Conservation (phyloP, 1,140 invertebrate species). For the Heliconius congener region DNA sequence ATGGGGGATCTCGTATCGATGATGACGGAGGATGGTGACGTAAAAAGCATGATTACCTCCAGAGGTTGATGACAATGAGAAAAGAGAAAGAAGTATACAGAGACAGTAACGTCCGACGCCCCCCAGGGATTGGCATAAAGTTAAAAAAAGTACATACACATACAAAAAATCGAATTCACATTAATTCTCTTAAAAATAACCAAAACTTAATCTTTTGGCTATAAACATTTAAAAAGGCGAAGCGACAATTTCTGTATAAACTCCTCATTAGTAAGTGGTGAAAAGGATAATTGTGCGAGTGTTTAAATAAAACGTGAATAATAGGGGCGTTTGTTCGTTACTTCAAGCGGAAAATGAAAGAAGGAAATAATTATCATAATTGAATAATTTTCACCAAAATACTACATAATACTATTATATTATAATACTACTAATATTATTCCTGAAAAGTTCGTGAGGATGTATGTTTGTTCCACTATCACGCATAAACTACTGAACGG, state of each 20-base stretch:
- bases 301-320: slow-evolving; percentile 9
- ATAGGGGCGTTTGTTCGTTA: slow-evolving; percentile 10
- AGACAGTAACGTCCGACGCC: too few species aligned
- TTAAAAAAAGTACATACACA: background rate
- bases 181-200: background rate
- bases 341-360: slow-evolving; percentile 6
- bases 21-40: too few species aligned
- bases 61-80: too few species aligned
- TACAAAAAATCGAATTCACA: background rate
- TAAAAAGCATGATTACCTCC: too few species aligned
- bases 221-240: background rate
- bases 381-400: background rate
- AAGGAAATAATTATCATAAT: slow-evolving; percentile 10
- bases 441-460: too few species aligned
- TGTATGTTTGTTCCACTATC: too few species aligned
- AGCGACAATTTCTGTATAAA: background rate
- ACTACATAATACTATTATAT: too few species aligned
- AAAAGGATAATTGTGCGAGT: slow-evolving; percentile 12
- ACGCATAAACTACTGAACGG: too few species aligned
- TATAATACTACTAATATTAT: too few species aligned
- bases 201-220: background rate
- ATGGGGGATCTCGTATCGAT: too few species aligned
- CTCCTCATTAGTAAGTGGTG: slow-evolving; percentile 9
- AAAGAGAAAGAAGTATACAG: too few species aligned
- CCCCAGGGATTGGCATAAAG: too few species aligned